Percentiles rank a stretch among this genome's conserved stretches.
phyloP scores from a whole-genome alignment of 2,888 invertebrate species.

The Hydropsyche betteni region DNA sequence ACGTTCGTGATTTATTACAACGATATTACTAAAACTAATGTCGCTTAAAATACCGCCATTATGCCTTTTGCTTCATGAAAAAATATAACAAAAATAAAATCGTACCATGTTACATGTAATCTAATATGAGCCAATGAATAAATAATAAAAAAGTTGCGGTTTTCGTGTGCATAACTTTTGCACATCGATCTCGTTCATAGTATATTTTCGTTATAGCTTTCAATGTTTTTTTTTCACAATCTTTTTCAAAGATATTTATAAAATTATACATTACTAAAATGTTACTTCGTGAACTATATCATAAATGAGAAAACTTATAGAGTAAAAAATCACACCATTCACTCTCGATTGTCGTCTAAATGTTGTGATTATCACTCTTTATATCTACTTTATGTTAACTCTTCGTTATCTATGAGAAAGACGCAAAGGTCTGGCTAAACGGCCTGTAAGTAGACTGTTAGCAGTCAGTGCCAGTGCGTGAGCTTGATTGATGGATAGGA shows the following conservation, averaged over 20 bases:
- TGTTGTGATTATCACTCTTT: constrained; percentile 3
- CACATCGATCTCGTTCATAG: background rate
- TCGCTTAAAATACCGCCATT: background rate
- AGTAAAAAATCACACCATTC: no score
- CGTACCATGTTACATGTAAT: constrained; percentile 9
- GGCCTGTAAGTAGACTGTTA: constrained; percentile 38
- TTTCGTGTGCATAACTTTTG: constrained; percentile 6
- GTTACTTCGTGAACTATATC: no score
- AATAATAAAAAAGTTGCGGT: constrained; percentile 11
- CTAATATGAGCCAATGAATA: background rate
- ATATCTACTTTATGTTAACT: background rate
- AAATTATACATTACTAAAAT: no score
- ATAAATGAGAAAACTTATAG: no score
- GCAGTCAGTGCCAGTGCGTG: constrained; percentile 36
- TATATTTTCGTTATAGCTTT: background rate
- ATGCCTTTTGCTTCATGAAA: background rate
- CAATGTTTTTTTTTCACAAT: no score
- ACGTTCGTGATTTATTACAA: background rate
- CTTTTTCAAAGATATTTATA: no score
- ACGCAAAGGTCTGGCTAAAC: constrained; percentile 26
- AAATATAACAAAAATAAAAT: background rate
- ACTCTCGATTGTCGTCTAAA: background rate
- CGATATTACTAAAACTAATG: constrained; percentile 3
- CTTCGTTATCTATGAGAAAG: constrained; percentile 28
- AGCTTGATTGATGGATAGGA: constrained; percentile 40